phyloP scores from a whole-genome alignment of 2,113 vertebrate genomes.

The Globicephala melas region DNA sequence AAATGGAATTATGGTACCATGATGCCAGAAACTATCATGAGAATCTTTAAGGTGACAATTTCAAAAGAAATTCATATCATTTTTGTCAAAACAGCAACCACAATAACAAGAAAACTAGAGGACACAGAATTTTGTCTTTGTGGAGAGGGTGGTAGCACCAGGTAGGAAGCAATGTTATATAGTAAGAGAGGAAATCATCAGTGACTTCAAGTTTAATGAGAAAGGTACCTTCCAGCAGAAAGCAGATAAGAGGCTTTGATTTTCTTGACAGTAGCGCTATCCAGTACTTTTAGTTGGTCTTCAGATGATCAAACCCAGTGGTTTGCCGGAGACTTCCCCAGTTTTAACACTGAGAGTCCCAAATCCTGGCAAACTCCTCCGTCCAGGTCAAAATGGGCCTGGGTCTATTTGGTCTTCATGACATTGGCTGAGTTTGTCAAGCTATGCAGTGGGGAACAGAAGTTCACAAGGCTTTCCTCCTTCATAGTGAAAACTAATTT shows the following conservation, averaged over 20 bases:
- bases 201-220: background rate
- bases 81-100: background rate
- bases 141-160: background rate
- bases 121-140: background rate
- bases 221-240: background rate
- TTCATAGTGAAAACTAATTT: background rate
- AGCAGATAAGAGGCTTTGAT: background rate
- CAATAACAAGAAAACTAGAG: background rate
- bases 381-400: background rate
- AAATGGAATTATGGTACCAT: background rate
- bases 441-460: background rate
- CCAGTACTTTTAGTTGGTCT: background rate
- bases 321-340: background rate
- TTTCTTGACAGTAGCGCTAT: background rate
- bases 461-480: background rate
- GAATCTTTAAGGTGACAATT: background rate
- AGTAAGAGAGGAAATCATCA: background rate
- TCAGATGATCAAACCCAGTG: background rate
- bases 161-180: background rate
- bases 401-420: background rate
- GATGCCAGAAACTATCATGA: background rate
- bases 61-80: slow-evolving; percentile 23
- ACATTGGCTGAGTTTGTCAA: background rate
- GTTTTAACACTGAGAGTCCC: background rate
- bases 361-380: background rate